Base-by-base conservation (phyloP, 2,888 invertebrate species). In the Oegoconia quadripuncta region DNA sequence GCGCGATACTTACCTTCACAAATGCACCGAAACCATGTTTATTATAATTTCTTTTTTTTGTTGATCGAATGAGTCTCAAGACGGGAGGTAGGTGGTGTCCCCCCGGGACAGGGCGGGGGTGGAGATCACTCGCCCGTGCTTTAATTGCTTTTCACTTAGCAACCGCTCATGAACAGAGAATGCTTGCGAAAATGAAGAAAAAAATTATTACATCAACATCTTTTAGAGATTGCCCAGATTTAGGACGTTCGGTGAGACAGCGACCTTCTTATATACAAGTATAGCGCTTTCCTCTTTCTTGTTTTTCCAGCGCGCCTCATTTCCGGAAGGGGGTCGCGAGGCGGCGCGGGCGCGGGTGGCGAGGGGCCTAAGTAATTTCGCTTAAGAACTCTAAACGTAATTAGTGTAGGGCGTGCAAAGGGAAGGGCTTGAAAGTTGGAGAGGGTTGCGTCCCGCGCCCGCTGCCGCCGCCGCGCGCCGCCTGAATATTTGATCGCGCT, bases 311-410 rank as follows among this genome's bases (percentile, higher is more conserved):
- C 76, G 84, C 76, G 81, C 80, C 86, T 84, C 83, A 81, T 84
- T 84, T 86, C 84, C 84, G 83, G 84, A 68, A 70, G 81, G 78
- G 77, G 77, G 74, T 61, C 67, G 74, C 66, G 70, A 49, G 70
- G 69, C 55, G 71, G 73, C 56, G 68, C 66, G 67, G 68, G 72
- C 65, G 72, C 75, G 84, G 78, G 84, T 73, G 77, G 79, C 70
- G 67, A 79, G 86, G 84, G 89, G 89, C 86, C 90, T 90, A 90
- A 90, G 90, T 90, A 90, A 90, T 90, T 90, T 89, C 88, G 89
- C 88, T 89, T 89, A 89, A 90, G 89, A 89, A 90, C 90, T 88
- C 90, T 90, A 89, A 90, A 90, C 90, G 89, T 90, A 90, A 90
- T 90, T 90, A 90, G 90, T 89, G 89, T 84, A 84, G 88, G 89